phyloP scores from a whole-genome alignment of 2,888 invertebrate species.

The Pterobdella sp. region DNA sequence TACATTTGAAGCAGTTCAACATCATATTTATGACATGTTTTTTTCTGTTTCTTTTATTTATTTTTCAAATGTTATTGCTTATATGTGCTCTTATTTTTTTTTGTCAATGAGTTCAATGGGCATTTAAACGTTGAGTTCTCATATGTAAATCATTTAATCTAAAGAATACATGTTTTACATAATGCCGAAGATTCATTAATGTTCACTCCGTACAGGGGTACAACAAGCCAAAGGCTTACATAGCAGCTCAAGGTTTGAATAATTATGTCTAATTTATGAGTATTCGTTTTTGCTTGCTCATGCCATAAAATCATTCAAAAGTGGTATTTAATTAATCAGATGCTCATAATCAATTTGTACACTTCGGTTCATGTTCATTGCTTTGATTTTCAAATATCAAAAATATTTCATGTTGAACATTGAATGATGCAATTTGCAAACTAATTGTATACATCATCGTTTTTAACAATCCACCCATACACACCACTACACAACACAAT shows the following conservation, averaged over 20 bases:
- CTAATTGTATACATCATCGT: background rate
- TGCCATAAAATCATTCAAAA: background rate
- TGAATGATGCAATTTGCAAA: too few relatives aligned
- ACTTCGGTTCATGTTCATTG: background rate
- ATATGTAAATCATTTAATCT: too few relatives aligned
- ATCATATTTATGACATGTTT: too few relatives aligned
- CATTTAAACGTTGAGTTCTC: too few relatives aligned
- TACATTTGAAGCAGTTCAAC: too few relatives aligned
- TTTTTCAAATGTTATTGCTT: too few relatives aligned
- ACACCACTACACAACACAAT: background rate
- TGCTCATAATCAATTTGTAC: background rate
- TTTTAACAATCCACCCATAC: background rate
- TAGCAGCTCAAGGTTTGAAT: constrained; percentile 38
- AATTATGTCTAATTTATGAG: background rate
- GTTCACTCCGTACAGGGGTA: constrained; percentile 33
- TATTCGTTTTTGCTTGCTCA: constrained; percentile 2
- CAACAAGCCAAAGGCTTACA: constrained; percentile 35
- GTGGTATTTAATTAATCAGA: background rate
- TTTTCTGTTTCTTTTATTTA: too few relatives aligned
- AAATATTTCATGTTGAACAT: too few relatives aligned
- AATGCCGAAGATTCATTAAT: background rate
- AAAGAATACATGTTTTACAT: too few relatives aligned
- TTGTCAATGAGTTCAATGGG: too few relatives aligned
- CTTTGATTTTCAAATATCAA: background rate
- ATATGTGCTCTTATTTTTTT: too few relatives aligned